Conservation (phyloP, 2,113 vertebrate genomes). For the Oryctolagus cuniculus region mOryCun1.1 NC_091438.1:86676501-86677000, state of each 20-base stretch:
- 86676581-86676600: slow-evolving; percentile 41
- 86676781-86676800: not conserved
- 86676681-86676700: not conserved
- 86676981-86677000: slow-evolving; percentile 93
- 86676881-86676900: not conserved
- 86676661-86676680: slow-evolving; percentile 1
- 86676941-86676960: not conserved
- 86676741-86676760: not conserved
- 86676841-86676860: not conserved
- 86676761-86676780: not conserved
- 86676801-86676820: not conserved
- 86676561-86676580: slow-evolving; percentile 34
- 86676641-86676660: not conserved
- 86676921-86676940: slow-evolving; percentile 21
- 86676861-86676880: not conserved
- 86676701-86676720: not conserved
- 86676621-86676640: slow-evolving; percentile 39
- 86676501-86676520: not conserved
- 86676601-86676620: not conserved
- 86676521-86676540: not conserved
- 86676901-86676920: not conserved
- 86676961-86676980: slow-evolving; percentile 91
- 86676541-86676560: not conserved
- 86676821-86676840: not conserved
- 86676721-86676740: not conserved